Conservation (phyloP, 2,797 vertebrate species). For the Lithobates pipiens region DNA sequence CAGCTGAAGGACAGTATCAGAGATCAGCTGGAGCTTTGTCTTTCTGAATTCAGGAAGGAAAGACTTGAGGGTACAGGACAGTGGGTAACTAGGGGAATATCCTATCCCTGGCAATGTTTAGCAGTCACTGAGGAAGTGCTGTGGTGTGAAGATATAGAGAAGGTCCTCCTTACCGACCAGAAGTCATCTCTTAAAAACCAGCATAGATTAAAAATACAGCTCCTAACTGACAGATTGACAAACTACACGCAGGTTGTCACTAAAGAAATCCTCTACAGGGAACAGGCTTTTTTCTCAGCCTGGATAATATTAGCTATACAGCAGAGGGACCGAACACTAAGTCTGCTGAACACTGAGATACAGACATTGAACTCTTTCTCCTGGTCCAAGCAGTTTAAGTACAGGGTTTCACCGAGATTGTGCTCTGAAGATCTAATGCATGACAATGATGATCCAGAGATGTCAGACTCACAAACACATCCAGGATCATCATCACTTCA, state of each 20-base stretch:
- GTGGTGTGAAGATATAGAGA: constrained; percentile 75
- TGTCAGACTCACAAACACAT: not conserved
- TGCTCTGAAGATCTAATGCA: not conserved
- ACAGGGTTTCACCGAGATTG: constrained; percentile 66
- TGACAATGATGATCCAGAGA: too few relatives aligned
- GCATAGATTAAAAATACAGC: constrained; percentile 72
- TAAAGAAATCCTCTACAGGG: constrained; percentile 8
- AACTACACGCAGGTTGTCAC: constrained; percentile 25
- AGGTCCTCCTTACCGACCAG: constrained; percentile 64
- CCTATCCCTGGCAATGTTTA: constrained; percentile 84
- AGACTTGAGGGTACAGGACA: constrained; percentile 30
- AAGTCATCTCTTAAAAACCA: constrained; percentile 64
- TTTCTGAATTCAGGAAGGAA: constrained; percentile 54
- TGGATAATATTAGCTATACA: constrained; percentile 77
- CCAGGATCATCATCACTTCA: not conserved
- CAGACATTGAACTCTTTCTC: constrained; percentile 78
- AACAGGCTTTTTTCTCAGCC: constrained; percentile 64
- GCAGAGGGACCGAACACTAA: constrained; percentile 75
- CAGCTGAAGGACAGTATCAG: constrained; percentile 73
- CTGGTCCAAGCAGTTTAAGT: constrained; percentile 86
- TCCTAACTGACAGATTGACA: constrained; percentile 70
- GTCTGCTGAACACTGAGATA: constrained; percentile 70
- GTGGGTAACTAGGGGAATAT: constrained; percentile 69
- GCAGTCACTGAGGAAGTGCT: constrained; percentile 80
- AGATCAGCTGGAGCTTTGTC: constrained; percentile 72